These are phyloP conservation scores for Ridgeia piscesae DNA, from an alignment of 1,140 invertebrate genomes.

Conservation along the genomic window DNA sequence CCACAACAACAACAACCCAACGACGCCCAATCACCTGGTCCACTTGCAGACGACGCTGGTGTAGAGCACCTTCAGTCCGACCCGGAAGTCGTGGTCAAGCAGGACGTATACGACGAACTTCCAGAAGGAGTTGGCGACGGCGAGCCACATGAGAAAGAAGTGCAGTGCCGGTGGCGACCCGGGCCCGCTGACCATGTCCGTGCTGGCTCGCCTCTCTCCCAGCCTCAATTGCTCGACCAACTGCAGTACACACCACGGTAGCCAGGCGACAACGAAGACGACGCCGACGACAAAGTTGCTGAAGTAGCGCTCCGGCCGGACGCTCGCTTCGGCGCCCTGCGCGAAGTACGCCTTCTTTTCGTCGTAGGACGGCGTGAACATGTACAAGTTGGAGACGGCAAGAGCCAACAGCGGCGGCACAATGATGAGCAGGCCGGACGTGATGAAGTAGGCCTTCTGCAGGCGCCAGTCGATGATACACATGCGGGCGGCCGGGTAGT, in stretches of 20 bases:
- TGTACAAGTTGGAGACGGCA: slow-evolving; percentile 88
- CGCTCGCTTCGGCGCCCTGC: slow-evolving; percentile 49
- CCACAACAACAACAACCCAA: slow-evolving; percentile 8
- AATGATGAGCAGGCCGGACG: slow-evolving; percentile 83
- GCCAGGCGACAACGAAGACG: slow-evolving; percentile 89
- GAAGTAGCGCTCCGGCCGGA: slow-evolving; percentile 75
- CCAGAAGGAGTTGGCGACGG: slow-evolving; percentile 90
- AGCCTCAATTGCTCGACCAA: slow-evolving; percentile 60
- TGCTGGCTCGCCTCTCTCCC: slow-evolving; percentile 62
- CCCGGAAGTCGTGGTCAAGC: slow-evolving; percentile 86
- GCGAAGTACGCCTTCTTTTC: slow-evolving; percentile 71
- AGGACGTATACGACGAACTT: slow-evolving; percentile 86
- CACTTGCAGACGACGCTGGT: slow-evolving; percentile 14
- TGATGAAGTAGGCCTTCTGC: slow-evolving; percentile 90
- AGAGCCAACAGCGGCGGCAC: slow-evolving; percentile 91
- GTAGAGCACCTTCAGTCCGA: slow-evolving; percentile 82
- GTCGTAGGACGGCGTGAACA: slow-evolving; percentile 80
- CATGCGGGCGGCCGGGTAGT: slow-evolving; percentile 82
- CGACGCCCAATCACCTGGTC: not conserved
- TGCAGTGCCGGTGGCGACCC: slow-evolving; percentile 80
- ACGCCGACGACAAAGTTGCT: slow-evolving; percentile 91
- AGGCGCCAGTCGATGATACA: slow-evolving; percentile 94
- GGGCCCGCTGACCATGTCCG: slow-evolving; percentile 61
- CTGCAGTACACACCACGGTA: slow-evolving; percentile 80
- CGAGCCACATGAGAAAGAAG: slow-evolving; percentile 91